These are phyloP conservation scores for Drosophila fulvimacula DNA, from an alignment of 2,888 invertebrate species.

Conservation along the genomic window DNA sequence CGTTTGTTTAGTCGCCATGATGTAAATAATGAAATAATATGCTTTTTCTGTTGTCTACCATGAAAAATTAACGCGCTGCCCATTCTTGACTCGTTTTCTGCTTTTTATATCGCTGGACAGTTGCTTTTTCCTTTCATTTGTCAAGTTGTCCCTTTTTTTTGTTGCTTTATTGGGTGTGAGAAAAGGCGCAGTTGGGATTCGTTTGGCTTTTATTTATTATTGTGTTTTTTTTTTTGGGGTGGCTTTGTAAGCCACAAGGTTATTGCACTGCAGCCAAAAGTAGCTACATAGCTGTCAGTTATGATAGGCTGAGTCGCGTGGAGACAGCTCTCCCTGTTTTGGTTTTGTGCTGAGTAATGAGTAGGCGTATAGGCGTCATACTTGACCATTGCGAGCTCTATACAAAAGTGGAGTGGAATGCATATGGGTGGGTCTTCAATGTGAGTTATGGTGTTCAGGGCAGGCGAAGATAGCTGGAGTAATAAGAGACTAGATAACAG, in stretches of 20 bases:
- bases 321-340: neutral
- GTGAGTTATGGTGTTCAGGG: too few species aligned
- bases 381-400: too few species aligned
- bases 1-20: constrained; percentile 66
- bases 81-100: constrained; percentile 51
- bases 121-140: constrained; percentile 76
- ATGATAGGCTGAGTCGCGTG: neutral
- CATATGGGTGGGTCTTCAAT: neutral
- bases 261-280: constrained; percentile 55
- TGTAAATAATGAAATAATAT: constrained; percentile 81
- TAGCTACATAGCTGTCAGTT: constrained; percentile 19
- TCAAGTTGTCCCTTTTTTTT: constrained; percentile 45
- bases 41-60: constrained; percentile 71
- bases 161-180: constrained; percentile 25
- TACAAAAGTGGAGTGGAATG: neutral
- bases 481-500: neutral
- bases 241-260: constrained; percentile 30
- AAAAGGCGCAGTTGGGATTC: constrained; percentile 35
- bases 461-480: neutral
- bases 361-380: neutral
- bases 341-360: constrained; percentile 14
- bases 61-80: constrained; percentile 76
- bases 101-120: constrained; percentile 54
- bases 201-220: neutral
- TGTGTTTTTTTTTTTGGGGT: constrained; percentile 15